These are phyloP conservation scores for Eupelmus urozonus DNA, from an alignment of 2,888 invertebrate species.

Conservation along the genomic window DNA sequence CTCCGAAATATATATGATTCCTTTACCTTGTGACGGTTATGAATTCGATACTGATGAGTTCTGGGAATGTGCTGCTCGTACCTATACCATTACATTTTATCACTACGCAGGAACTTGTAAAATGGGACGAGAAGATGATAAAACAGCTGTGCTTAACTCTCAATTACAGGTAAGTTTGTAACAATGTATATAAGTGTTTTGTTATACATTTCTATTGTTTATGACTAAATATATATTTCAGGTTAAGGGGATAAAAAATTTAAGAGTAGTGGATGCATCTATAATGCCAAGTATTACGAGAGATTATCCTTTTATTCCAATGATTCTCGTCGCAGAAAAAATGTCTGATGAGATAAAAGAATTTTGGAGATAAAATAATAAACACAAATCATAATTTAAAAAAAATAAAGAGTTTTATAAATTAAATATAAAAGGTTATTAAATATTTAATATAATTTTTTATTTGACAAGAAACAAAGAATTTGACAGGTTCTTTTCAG, in stretches of 20 bases:
- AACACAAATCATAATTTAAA: too few relatives aligned
- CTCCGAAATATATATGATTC: slow-evolving; percentile 79
- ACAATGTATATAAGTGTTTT: too few relatives aligned
- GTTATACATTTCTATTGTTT: too few relatives aligned
- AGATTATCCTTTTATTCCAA: slow-evolving; percentile 78
- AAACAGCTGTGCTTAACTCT: slow-evolving; percentile 82
- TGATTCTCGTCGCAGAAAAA: slow-evolving; percentile 2
- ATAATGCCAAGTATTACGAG: slow-evolving; percentile 81
- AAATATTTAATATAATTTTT: too few relatives aligned
- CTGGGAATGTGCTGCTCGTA: slow-evolving; percentile 83
- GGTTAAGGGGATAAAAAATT: background rate
- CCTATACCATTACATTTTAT: slow-evolving; percentile 84
- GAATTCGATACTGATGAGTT: slow-evolving; percentile 83
- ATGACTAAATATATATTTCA: background rate
- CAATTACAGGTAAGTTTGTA: slow-evolving; percentile 75
- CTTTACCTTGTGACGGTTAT: slow-evolving; percentile 80
- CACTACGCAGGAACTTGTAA: slow-evolving; percentile 83
- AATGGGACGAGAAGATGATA: slow-evolving; percentile 82
- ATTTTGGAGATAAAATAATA: background rate
- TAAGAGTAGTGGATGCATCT: slow-evolving; percentile 63
- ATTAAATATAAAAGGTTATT: too few relatives aligned
- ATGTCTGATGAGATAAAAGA: background rate
- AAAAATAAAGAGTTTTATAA: too few relatives aligned
- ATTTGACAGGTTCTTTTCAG: too few relatives aligned
- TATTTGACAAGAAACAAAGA: too few relatives aligned